These are phyloP conservation scores for Oophaga sylvatica DNA, from an alignment of 2,797 vertebrate genomes.

Conservation along the genomic window DNA sequence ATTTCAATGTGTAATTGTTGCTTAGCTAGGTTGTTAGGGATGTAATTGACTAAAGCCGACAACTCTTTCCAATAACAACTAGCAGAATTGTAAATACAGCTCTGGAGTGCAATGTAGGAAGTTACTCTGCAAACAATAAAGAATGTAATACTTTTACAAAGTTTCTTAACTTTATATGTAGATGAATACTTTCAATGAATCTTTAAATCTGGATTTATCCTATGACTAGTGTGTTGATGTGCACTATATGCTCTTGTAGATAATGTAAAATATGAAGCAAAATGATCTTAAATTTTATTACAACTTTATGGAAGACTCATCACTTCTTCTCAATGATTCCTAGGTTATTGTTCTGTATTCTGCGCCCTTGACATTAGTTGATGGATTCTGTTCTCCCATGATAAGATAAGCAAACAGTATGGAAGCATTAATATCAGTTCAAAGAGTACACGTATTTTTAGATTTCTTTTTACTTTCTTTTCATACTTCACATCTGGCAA, in stretches of 20 bases:
- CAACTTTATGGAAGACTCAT: not conserved
- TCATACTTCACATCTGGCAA: slow-evolving; percentile 40
- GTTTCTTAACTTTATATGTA: no score
- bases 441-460: slow-evolving; percentile 25
- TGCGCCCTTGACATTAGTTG: not conserved
- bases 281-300: not conserved
- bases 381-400: not conserved
- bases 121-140: no score
- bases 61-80: no score
- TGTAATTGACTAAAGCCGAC: no score
- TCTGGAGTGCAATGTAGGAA: no score
- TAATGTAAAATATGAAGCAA: not conserved
- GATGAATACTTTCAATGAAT: not conserved
- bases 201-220: not conserved
- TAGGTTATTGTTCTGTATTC: not conserved
- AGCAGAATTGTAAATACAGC: no score
- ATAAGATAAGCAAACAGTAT: slow-evolving; percentile 9
- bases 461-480: not conserved
- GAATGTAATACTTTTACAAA: no score
- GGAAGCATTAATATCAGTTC: slow-evolving; percentile 13
- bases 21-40: no score
- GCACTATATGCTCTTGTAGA: not conserved
- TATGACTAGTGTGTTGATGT: not conserved
- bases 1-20: no score
- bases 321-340: not conserved